Base-by-base conservation (phyloP, 2,113 vertebrate species). In the Scophthalmus maximus region DNA sequence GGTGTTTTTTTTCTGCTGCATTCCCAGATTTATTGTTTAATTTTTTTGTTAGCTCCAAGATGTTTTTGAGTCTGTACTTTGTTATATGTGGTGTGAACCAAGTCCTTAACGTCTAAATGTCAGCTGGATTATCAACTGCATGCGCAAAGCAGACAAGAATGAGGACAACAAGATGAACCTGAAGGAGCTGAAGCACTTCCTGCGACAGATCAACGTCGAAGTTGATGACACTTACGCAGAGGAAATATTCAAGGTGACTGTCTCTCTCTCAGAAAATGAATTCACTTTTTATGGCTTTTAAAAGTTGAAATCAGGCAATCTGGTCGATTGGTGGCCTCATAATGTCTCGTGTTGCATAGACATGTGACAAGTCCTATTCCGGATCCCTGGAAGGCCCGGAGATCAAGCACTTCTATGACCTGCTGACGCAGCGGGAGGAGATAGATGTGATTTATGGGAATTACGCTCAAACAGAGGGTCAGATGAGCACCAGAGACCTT, bases 141-240 rank as follows among this genome's bases (percentile, higher is more conserved):
- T 99, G 88, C 69, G 94, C 6, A 99, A 98, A 83, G 97, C 96
- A 9, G 98, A 99, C 88, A 97, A 97, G 78, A 96, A 99, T 67
- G 89, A 91, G 1, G 98, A 99, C 93, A 97, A 97, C 88, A 96
- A 94, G 87, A 98, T 99, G 97, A 94, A 82, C 60, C 93, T 98
- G 74, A 97, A 98, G 76, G 98, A 99, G 83, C 83, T 98, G 61
- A 97, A 98, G 85, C 73, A 93, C 76, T 99, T 99, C 82, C 86
- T 99, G 86, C 93, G 93, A 55, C 92, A 98, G 83, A 94, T 98
- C 65, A 99, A 99, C 76, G 82, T 98, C 3, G 93, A 97, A 49
- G 92, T 96, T 0, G 90, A 94, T 0, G 96, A 98, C 70, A 73
- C 62, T n/a, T 98, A 99, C 0, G 97, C 97, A 8, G 87, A 90